Base-by-base conservation (phyloP, 2,113 vertebrate species). In the Athene cunicularia region DNA sequence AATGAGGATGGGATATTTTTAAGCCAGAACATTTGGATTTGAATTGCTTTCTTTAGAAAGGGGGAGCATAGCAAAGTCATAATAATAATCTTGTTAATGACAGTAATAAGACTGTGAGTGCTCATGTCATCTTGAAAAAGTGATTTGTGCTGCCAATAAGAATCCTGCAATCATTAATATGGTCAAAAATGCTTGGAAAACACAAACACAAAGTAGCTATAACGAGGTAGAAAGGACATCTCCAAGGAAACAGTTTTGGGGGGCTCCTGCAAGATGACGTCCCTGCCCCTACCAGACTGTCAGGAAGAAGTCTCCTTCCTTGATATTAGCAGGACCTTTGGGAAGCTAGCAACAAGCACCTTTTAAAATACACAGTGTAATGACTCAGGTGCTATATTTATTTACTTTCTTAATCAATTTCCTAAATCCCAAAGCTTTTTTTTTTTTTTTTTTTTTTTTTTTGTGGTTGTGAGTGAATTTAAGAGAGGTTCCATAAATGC, bases 11-110 rank as follows among this genome's bases (percentile, higher is more conserved):
- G 39, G 87, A 60, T 91, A 79, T 93, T 95, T 95, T 90, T 68
- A 68, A 95, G 60, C 13, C 49, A 72, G 90, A 79, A 56, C 91
- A 75, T 45, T 76, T 93, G 84, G 74, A 85, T 86, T 77, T 86
- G 35, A 83, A 58, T 82, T 35, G 62, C 49, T 91, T 95, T 64
- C 84, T 82, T 91, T 53, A 94, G 81, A 80, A 94, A 60, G 33
- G 43, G 53, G 58, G 52, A 91, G 45, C 17, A 5, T 64, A 39
- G 66, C 70, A 94, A 95, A 94, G 52, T 73, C 74, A 68, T 82
- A 79, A 72, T 70, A 86, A 90, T 87, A 85, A 88, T 91, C 74
- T 52, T 96, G 77, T 90, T 97, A 96, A 95, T 91, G 93, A 68
- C 7, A 12, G 80, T 86, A 96, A 75, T 89, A 91, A 89, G 91